Conservation (phyloP, 2,797 vertebrate genomes). For the Acipenser transmontanus region DNA sequence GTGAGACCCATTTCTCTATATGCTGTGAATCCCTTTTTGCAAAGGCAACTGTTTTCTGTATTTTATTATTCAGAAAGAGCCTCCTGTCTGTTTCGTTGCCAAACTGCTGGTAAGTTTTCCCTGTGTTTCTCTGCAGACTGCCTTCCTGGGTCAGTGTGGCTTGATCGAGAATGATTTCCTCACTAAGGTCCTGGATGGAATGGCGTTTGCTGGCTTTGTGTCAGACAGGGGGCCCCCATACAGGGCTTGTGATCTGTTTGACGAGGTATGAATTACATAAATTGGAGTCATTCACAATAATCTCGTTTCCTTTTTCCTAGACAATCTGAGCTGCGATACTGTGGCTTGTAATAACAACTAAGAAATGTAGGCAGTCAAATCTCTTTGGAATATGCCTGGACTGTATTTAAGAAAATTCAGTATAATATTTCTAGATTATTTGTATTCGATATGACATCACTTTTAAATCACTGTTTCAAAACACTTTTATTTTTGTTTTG, state of each 20-base stretch:
- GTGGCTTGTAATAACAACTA: neutral
- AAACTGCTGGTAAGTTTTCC: too few relatives aligned
- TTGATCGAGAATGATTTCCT: conserved; percentile 95
- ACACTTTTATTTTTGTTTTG: too few relatives aligned
- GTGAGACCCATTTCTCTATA: too few relatives aligned
- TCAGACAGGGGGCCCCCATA: conserved; percentile 94
- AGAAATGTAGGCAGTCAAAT: neutral
- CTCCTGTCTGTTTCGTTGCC: conserved; percentile 21
- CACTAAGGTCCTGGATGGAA: conserved; percentile 93
- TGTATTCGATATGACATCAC: neutral
- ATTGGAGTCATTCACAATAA: neutral
- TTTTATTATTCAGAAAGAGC: too few relatives aligned
- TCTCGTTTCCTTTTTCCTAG: neutral
- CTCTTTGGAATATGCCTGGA: neutral
- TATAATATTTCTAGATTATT: neutral
- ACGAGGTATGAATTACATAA: conserved; percentile 72
- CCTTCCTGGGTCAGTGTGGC: conserved; percentile 92
- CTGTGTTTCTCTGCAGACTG: conserved; percentile 62
- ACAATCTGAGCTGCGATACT: neutral
- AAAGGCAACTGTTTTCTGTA: conserved; percentile 22
- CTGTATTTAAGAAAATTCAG: neutral
- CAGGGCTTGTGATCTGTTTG: conserved; percentile 92
- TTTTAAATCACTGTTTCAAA: conserved; percentile 1
- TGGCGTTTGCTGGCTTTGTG: conserved; percentile 97
- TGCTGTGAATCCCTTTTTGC: neutral